Evolutionary conservation across 2,888 invertebrate genomes (phyloP), one percentile per base, ranked within the genome.

Genomic region (Lasioglossum zephyrum): DNA sequence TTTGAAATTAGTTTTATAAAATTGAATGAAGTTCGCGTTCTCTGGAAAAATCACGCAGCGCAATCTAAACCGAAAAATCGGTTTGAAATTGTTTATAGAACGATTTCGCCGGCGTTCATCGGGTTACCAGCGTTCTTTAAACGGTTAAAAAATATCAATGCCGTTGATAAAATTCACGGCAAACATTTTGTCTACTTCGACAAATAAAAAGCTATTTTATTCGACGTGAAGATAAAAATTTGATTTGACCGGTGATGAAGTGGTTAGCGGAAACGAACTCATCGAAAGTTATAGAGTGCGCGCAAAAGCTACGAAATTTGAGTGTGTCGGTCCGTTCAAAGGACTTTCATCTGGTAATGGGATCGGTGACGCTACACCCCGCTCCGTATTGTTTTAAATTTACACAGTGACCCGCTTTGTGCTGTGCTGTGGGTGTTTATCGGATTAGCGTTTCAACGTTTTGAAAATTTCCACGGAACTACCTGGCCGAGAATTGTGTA

Each of bases 381-480:
- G 16, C 31, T 26, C 63, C 16, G 31, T 31, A 76, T 75, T 39
- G 76, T 63, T 76, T 76, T 76, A 76, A 41, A 63, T 47, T 76
- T 76, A 47, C 31, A 63, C 63, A 31, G 63, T 63, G 76, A 36
- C 63, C 74, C 47, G 76, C 44, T 76, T 63, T 41, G 63, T 44
- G 26, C 44, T 2, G 47, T 6, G 31, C 63, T 18, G 63, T 9
- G 31, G 47, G 60, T 76, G 63, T 76, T 76, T 76, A 76, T 63
- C 76, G 44, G 76, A 31, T 18, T 47, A 44, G 47, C 31, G 39
- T 76, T 47, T 44, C 44, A 47, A 63, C 41, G 31, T 70, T 70
- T 70, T 53, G 77, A 77, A 77, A 77, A 69, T 77, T 70, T 77
- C 63, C 49, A 31, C 49, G 77, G 1, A 41, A 77, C 77, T 49